Percentiles rank a stretch among this genome's conserved stretches.
phyloP scores from a whole-genome alignment of 2,113 vertebrate genomes.

The Ptilorrhoa leucosticta region DNA sequence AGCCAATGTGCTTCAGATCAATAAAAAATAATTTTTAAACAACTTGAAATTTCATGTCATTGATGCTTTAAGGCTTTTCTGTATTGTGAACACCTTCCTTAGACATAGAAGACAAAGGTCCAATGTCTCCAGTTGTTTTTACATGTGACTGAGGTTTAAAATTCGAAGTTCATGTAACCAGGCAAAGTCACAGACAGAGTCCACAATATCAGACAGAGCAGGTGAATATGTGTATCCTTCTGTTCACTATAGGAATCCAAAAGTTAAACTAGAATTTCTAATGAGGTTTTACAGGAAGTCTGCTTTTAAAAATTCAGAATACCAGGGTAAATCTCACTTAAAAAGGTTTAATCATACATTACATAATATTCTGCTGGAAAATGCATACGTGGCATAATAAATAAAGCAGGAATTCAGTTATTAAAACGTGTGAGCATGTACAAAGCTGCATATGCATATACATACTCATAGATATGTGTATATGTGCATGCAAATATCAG shows the following conservation, averaged over 20 bases:
- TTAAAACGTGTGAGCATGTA: background rate
- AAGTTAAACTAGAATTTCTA: background rate
- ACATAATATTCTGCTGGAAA: background rate
- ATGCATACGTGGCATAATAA: background rate
- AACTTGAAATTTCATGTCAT: background rate
- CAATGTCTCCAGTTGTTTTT: background rate
- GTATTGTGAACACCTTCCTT: background rate
- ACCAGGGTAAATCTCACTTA: background rate
- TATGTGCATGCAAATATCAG: background rate
- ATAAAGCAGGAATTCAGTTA: background rate
- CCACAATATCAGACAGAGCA: background rate
- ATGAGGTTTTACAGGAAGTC: background rate
- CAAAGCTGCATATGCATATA: background rate
- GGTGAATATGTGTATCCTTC: background rate
- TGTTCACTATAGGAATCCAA: background rate
- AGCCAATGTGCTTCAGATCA: background rate
- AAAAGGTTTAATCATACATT: background rate
- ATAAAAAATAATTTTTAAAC: background rate
- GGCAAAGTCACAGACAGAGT: background rate
- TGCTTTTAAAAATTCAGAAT: background rate
- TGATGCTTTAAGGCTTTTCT: background rate
- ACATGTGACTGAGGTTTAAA: background rate
- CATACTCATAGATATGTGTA: background rate
- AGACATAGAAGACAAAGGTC: background rate
- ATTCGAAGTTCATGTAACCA: background rate